These are phyloP conservation scores for Diorhabda sublineata DNA, from an alignment of 1,140 invertebrate species.

Conservation along the genomic window DNA sequence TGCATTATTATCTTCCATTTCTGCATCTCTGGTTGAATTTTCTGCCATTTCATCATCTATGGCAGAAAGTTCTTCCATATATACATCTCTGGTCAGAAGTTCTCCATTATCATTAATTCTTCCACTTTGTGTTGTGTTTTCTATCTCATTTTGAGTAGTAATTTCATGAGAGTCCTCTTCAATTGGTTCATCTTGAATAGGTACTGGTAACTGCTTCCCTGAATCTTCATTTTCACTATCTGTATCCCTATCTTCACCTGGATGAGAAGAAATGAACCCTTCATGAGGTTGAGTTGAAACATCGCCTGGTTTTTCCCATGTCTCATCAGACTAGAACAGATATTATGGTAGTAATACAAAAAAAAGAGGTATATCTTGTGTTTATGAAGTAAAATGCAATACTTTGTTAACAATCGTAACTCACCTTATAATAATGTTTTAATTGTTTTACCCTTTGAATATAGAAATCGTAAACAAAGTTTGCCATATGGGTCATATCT, in stretches of 20 bases:
- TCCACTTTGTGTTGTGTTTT: background rate
- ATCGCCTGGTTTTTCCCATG: slow-evolving; percentile 52
- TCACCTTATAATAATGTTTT: slow-evolving; percentile 54
- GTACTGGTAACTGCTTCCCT: slow-evolving; percentile 32
- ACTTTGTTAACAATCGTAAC: slow-evolving; percentile 14
- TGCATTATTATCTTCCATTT: no score
- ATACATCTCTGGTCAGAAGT: slow-evolving; percentile 23
- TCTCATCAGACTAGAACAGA: slow-evolving; percentile 42
- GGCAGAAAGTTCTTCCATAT: slow-evolving; percentile 22
- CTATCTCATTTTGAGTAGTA: background rate
- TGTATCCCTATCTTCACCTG: slow-evolving; percentile 46
- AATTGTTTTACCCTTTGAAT: slow-evolving; percentile 67
- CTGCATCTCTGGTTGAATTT: slow-evolving; percentile 6
- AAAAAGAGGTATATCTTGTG: background rate
- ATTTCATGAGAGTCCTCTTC: slow-evolving; percentile 20
- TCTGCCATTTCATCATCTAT: slow-evolving; percentile 33
- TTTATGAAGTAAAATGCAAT: background rate
- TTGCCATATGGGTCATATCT: slow-evolving; percentile 90
- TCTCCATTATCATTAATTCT: background rate
- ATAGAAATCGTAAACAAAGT: slow-evolving; percentile 89
- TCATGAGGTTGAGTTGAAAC: slow-evolving; percentile 44
- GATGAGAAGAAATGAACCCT: slow-evolving; percentile 45
- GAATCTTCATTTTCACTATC: slow-evolving; percentile 45
- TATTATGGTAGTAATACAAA: background rate
- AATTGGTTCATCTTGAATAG: slow-evolving; percentile 44